phyloP scores from a whole-genome alignment of 2,888 invertebrate species.

The Parnassius mnemosyne region DNA sequence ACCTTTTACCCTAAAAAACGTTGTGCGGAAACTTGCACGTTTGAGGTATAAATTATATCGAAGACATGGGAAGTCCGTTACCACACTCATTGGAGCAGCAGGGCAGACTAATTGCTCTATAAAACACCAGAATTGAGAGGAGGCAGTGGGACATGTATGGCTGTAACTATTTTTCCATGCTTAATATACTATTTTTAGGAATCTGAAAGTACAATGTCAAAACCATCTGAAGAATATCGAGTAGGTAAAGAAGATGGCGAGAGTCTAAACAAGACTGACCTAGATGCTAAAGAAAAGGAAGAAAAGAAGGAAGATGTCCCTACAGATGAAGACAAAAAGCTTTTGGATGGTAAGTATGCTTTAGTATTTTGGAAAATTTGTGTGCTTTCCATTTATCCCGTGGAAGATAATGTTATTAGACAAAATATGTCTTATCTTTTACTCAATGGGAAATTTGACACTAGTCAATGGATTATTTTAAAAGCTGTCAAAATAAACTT shows the following conservation, averaged over 20 bases:
- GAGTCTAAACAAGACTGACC: constrained; percentile 62
- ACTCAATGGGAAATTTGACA: too few relatives aligned
- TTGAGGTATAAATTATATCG: too few relatives aligned
- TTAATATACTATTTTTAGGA: constrained; percentile 36
- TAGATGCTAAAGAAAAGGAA: constrained; percentile 72
- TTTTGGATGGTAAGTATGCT: constrained; percentile 83
- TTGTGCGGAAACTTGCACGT: too few relatives aligned
- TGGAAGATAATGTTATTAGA: too few relatives aligned
- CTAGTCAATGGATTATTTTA: neutral
- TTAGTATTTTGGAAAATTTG: neutral
- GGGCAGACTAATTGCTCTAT: too few relatives aligned
- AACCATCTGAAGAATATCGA: constrained; percentile 58
- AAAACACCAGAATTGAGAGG: too few relatives aligned
- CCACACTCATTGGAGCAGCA: too few relatives aligned
- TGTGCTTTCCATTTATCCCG: neutral
- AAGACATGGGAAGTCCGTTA: too few relatives aligned
- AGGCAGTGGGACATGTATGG: too few relatives aligned
- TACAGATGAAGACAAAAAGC: constrained; percentile 82
- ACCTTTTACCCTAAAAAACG: too few relatives aligned
- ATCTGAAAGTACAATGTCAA: constrained; percentile 50
- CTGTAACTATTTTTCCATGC: too few relatives aligned
- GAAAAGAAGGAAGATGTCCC: constrained; percentile 70
- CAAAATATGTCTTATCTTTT: too few relatives aligned
- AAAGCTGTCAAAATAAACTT: neutral
- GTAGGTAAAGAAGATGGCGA: constrained; percentile 63